phyloP scores from a whole-genome alignment of 2,888 invertebrate genomes.

The Rhagophthalmus giganteus region DNA sequence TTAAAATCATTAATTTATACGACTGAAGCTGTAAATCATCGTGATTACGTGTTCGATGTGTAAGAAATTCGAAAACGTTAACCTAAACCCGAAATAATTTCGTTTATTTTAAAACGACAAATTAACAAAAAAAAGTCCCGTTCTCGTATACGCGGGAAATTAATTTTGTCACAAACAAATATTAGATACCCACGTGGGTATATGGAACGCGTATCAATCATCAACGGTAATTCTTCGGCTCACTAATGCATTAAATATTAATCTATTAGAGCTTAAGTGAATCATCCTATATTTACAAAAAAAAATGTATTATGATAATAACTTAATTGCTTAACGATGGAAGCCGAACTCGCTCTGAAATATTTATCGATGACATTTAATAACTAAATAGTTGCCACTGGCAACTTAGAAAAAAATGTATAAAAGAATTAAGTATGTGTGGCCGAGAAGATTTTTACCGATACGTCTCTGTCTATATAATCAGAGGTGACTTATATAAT shows the following conservation, averaged over 20 bases:
- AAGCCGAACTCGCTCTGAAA: not conserved
- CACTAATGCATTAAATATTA: not conserved
- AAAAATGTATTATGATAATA: not conserved
- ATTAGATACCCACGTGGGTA: too few species aligned
- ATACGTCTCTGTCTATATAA: constrained; percentile 20
- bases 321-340: not conserved
- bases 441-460: constrained; percentile 13
- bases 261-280: not conserved
- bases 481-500: constrained; percentile 29
- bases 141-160: not conserved
- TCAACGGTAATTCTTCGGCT: not conserved
- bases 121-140: too few species aligned
- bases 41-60: too few species aligned
- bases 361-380: not conserved
- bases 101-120: too few species aligned
- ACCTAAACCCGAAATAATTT: too few species aligned
- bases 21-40: too few species aligned
- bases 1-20: too few species aligned
- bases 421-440: constrained; percentile 3
- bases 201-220: too few species aligned
- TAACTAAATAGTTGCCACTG: not conserved
- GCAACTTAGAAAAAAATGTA: constrained; percentile 1
- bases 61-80: too few species aligned
- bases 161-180: not conserved
- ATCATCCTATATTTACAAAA: not conserved